Evolutionary conservation across 1,140 invertebrate species (phyloP), one percentile per base, ranked within the genome.

Genomic region (Drosophila virilis): DNA sequence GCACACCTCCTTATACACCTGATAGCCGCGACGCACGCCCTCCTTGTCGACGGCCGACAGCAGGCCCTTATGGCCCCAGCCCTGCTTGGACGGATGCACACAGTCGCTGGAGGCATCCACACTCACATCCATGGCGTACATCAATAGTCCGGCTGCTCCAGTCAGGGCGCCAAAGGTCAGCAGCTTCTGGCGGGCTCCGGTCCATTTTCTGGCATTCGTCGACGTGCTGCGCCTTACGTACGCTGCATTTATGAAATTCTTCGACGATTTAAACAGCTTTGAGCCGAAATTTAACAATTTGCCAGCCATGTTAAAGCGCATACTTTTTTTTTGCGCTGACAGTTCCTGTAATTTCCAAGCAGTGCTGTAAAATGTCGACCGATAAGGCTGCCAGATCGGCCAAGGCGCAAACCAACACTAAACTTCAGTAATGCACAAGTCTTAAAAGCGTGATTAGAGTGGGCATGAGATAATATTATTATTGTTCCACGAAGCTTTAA

Each of bases 1-100:
- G 93, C 99, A 99, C n/a, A 99, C 99, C 93, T 99, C 98, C 93
- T 99, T 99, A 93, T 99, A 99, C 0, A 99, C 99, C 94, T 98
- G 96, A 93, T 98, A 99, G 35, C 99, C 99, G 91, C 99, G 95
- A 55, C 98, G 95, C 64, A 99, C 94, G 81, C 94, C 94, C 77
- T 66, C 88, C 94, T 97, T 96, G 92, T 99, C 98, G 51, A 98
- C 92, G 33, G 97, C 95, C 22, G 94, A 92, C 70, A 98, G 94
- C 12, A 93, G 76, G 33, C 97, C 96, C 58, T 94, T 93, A 82
- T 99, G 98, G 50, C 90, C 94, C 98, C 98, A 99, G 7, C 95
- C 95, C 88, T 96, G 95, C 8, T 95, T 94, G 3, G 96, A 95
- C 15, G 97, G 94, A 92, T 98, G 97, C 32, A 98, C 95, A 76